phyloP scores from a whole-genome alignment of 2,113 vertebrate genomes.

The Emberiza fucata region DNA sequence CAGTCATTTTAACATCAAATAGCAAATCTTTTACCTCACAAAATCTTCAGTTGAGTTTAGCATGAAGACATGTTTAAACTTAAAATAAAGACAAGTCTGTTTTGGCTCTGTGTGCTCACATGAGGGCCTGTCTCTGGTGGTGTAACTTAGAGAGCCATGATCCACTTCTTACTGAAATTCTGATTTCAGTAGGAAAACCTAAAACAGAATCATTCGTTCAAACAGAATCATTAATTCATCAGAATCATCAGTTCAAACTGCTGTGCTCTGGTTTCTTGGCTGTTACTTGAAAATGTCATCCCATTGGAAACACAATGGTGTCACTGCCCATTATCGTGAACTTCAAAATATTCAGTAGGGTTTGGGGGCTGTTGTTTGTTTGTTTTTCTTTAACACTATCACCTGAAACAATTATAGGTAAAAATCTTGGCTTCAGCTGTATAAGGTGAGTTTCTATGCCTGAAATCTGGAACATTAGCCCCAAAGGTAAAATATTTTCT shows the following conservation, averaged over 20 bases:
- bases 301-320: neutral
- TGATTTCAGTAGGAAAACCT: neutral
- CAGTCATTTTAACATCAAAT: neutral
- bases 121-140: neutral
- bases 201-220: neutral
- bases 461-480: neutral
- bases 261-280: neutral
- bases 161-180: neutral
- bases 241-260: neutral
- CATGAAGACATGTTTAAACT: neutral
- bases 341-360: neutral
- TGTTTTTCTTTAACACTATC: neutral
- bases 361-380: neutral
- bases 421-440: neutral
- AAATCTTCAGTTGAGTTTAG: neutral
- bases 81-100: neutral
- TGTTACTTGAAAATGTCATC: neutral
- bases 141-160: neutral
- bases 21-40: neutral
- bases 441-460: neutral
- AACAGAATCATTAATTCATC: neutral
- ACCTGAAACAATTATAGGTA: neutral
- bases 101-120: fast-evolving
- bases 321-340: neutral
- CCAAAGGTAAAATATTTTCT: neutral